Conservation (phyloP, 2,888 invertebrate genomes). For the Philopedon plagiatum region DNA sequence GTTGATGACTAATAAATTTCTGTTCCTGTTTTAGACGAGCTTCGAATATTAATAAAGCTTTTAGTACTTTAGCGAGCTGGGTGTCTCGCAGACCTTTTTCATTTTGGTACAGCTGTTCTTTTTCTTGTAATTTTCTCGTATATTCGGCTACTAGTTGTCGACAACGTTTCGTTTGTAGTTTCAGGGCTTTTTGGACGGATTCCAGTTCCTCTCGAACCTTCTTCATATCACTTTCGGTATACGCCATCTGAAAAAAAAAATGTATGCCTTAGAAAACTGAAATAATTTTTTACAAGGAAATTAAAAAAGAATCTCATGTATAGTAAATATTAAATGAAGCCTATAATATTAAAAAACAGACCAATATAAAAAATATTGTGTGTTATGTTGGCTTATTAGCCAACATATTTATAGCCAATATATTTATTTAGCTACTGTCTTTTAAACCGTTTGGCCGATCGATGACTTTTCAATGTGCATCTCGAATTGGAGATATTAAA, state of each 20-base stretch:
- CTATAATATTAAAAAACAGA: too few relatives aligned
- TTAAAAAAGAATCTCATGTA: too few relatives aligned
- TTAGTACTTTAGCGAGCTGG: constrained; percentile 79
- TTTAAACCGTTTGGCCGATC: too few relatives aligned
- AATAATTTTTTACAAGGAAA: too few relatives aligned
- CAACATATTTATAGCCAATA: too few relatives aligned
- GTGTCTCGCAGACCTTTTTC: constrained; percentile 78
- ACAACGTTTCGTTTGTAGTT: constrained; percentile 77
- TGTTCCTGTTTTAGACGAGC: constrained; percentile 82
- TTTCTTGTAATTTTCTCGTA: constrained; percentile 73
- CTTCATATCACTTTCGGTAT: constrained; percentile 74
- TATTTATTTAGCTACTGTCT: too few relatives aligned
- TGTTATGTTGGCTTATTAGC: too few relatives aligned
- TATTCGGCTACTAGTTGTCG: constrained; percentile 79
- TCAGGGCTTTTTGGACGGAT: constrained; percentile 77
- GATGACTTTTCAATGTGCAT: too few relatives aligned
- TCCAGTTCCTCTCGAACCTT: constrained; percentile 76
- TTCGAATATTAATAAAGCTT: constrained; percentile 80
- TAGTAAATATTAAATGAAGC: too few relatives aligned
- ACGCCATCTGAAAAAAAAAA: constrained; percentile 76
- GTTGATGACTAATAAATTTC: constrained; percentile 77
- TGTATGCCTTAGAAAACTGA: too few relatives aligned
- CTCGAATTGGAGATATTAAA: too few relatives aligned
- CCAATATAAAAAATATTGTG: too few relatives aligned
- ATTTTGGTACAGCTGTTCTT: constrained; percentile 74